These are phyloP conservation scores for Hydrolagus affinis DNA, from an alignment of 2,113 vertebrate species.

Conservation along the genomic window DNA sequence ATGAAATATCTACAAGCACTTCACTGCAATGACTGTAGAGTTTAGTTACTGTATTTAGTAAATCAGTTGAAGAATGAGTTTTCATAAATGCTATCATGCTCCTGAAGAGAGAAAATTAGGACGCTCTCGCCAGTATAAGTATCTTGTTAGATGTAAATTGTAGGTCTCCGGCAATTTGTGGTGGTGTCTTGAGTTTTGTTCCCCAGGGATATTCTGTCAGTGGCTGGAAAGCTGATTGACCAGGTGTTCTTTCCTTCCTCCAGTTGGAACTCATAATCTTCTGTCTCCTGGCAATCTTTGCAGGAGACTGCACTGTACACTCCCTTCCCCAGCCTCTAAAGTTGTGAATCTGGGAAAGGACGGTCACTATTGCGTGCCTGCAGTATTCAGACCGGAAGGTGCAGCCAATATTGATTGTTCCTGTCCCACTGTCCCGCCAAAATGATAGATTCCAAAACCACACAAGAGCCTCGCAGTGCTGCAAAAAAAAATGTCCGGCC, in stretches of 20 bases:
- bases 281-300: background rate
- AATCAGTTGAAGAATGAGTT: too few relatives aligned
- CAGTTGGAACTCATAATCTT: slow-evolving; percentile 16
- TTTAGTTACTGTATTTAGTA: too few relatives aligned
- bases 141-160: too few relatives aligned
- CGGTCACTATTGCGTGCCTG: background rate
- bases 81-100: too few relatives aligned
- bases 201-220: slow-evolving; percentile 19
- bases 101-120: too few relatives aligned
- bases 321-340: slow-evolving; percentile 14
- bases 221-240: slow-evolving; percentile 26
- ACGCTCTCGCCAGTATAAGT: too few relatives aligned
- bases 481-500: background rate
- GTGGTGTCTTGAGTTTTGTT: background rate
- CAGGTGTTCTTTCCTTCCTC: slow-evolving; percentile 17
- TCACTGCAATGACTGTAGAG: too few relatives aligned
- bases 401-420: slow-evolving; percentile 12
- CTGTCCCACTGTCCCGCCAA: background rate
- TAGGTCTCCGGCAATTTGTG: too few relatives aligned
- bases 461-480: background rate
- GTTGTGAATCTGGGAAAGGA: background rate
- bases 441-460: background rate
- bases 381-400: slow-evolving; percentile 6
- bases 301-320: slow-evolving; percentile 16
- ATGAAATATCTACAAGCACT: too few relatives aligned